Percentiles rank a stretch among this genome's conserved stretches.
These are phyloP conservation scores for Aurelia aurita DNA, from an alignment of 30 jellyfish, hydroid and myxozoan species.

Conservation along the genomic window DNA sequence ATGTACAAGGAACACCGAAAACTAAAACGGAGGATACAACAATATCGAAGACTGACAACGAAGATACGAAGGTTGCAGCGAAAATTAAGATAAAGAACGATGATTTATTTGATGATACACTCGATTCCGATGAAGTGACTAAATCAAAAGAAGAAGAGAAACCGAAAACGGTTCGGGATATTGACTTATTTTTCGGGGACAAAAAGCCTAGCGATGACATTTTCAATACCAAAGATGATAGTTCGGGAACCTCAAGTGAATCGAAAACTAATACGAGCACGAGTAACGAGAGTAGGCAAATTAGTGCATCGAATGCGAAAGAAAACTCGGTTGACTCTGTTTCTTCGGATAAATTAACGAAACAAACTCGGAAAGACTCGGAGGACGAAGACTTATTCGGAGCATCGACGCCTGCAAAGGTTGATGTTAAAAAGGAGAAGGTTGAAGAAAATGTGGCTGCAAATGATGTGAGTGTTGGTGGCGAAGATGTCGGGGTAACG, in stretches of 20 bases:
- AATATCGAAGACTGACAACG: not conserved
- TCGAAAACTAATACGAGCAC: not conserved
- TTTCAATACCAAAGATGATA: not conserved
- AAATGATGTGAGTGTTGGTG: not conserved
- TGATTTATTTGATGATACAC: not conserved
- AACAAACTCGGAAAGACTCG: constrained; percentile 14
- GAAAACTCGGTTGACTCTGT: not conserved
- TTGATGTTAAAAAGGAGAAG: not conserved
- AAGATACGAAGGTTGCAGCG: not conserved
- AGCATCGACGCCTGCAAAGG: not conserved
- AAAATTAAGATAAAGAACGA: not conserved
- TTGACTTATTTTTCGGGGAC: constrained; percentile 25
- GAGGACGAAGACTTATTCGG: constrained; percentile 63
- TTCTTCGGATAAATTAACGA: not conserved
- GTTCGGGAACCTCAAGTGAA: not conserved
- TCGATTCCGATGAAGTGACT: too few relatives aligned
- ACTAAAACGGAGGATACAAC: too few relatives aligned
- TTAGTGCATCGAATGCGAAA: not conserved
- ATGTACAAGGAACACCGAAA: not conserved
- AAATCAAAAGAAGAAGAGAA: not conserved
- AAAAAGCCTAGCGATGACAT: constrained; percentile 31
- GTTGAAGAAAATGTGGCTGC: not conserved
- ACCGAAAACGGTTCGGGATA: not conserved
- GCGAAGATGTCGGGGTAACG: not conserved
- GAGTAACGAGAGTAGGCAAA: not conserved